Conservation (phyloP, 2,888 invertebrate species). For the Rhagonycha lutea region DNA sequence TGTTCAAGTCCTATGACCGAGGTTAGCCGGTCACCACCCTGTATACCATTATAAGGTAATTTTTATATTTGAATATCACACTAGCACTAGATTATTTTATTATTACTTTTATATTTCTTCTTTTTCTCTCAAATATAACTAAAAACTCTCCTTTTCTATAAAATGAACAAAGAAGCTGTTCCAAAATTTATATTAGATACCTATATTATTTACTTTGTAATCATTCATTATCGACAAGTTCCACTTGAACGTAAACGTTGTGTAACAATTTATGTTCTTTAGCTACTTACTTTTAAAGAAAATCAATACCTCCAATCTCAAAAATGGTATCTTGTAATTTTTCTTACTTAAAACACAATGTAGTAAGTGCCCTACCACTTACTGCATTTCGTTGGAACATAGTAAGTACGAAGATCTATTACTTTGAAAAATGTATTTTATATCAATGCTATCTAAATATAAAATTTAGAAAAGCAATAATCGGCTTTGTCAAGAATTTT, state of each 20-base stretch:
- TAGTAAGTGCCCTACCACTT: not conserved
- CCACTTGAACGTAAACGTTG: conserved; percentile 30
- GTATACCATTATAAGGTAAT: too few species aligned
- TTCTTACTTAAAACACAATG: not conserved
- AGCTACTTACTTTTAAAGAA: conserved; percentile 9
- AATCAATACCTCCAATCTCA: conserved; percentile 7
- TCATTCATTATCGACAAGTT: conserved; percentile 37
- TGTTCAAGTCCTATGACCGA: too few species aligned
- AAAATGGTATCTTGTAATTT: not conserved
- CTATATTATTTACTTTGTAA: conserved; percentile 22
- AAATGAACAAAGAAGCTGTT: not conserved
- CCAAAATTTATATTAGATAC: not conserved
- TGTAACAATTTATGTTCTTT: conserved; percentile 20
- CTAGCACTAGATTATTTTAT: not conserved
- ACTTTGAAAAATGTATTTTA: not conserved
- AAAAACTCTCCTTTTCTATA: not conserved
- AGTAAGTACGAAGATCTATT: not conserved
- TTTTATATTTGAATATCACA: too few species aligned
- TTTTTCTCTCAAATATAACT: not conserved
- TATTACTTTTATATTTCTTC: not conserved
- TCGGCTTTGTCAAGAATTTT: too few species aligned
- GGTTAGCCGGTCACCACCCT: too few species aligned
- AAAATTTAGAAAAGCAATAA: too few species aligned
- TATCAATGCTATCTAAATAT: not conserved
- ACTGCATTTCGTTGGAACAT: not conserved